Conservation (phyloP, 2,113 vertebrate species). For the Piprites chloris region DNA sequence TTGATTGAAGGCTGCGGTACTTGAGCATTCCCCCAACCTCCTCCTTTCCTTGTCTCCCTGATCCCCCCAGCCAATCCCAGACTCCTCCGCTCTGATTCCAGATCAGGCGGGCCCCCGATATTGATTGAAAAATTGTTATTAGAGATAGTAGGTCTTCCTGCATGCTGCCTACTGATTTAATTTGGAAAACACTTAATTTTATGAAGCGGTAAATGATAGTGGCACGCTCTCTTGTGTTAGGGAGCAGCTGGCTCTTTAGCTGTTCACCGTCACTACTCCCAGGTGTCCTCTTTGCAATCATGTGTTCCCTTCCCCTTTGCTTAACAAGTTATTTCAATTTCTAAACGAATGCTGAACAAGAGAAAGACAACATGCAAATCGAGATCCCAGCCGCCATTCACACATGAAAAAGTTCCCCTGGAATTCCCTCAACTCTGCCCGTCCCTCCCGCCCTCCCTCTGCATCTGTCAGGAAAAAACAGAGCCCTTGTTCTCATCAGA, state of each 20-base stretch:
- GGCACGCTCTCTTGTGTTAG: conserved; percentile 78
- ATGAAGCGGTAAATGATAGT: conserved; percentile 87
- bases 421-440: conserved; percentile 86
- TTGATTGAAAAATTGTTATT: conserved; percentile 87
- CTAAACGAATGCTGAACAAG: conserved; percentile 83
- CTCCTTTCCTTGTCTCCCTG: not conserved
- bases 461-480: conserved; percentile 90
- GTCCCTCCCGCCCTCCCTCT: conserved; percentile 49
- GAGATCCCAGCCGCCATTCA: conserved; percentile 80
- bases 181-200: conserved; percentile 90
- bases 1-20: conserved; percentile 70
- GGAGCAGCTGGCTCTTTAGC: conserved; percentile 84
- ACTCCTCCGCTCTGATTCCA: conserved; percentile 20
- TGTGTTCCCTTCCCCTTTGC: conserved; percentile 81
- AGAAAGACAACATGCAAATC: conserved; percentile 87
- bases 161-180: conserved; percentile 82
- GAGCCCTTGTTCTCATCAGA: conserved; percentile 85
- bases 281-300: conserved; percentile 80
- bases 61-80: not conserved
- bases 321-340: conserved; percentile 89
- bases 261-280: conserved; percentile 75
- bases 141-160: conserved; percentile 79
- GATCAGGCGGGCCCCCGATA: conserved; percentile 57
- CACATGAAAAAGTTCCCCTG: conserved; percentile 84
- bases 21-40: not conserved